Base-by-base conservation (phyloP, 2,113 vertebrate genomes). In the Felis chaus region DNA sequence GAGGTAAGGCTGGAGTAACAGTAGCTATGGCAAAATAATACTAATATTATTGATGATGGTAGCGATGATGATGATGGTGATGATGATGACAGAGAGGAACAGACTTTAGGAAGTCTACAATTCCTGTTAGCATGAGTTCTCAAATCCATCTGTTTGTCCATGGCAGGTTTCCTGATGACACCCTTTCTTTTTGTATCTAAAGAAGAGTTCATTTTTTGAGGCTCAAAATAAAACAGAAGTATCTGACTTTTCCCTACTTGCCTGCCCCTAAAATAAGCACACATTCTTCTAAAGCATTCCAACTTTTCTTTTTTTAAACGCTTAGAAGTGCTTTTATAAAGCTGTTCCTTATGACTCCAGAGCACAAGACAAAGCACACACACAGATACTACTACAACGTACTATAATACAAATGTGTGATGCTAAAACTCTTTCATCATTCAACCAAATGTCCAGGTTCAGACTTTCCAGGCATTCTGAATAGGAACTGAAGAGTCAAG, bases 341-440 rank as follows among this genome's bases (percentile, higher is more conserved):
- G 41, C 41, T 80, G 23, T n/a, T 73, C 80, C 29, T 55, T 83
- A n/a, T 74, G 41, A 95, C n/a, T 66, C 53, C 21, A 90, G 2
- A 76, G 25, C 36, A 57, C 27, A 80, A 85, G n/a, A 95, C 41
- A 90, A 80, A 71, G 69, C 50, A 96, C n/a, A 94, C n/a, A 96
- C 33, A 79, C 0, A 79, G 50, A 73, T 94, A 79, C 12, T 94
- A 79, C 12, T n/a, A 79, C 1, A 23, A 79, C 53, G 69, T 85
- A 79, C 41, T 66, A 25, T 19, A 33, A 85, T 21, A 66, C 29
- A 76, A 73, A 68, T 25, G 29, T 68, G 21, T 82, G 53, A 84
- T 55, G 57, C 21, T 90, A 84, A 66, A 76, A 90, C 18, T 36
- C 7, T 29, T 90, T 78, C 36, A 84, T 31, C 36, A n/a, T 61